Evolutionary conservation across 1,140 invertebrate species (phyloP).

Genomic region (Drosophila pectinifera): DNA sequence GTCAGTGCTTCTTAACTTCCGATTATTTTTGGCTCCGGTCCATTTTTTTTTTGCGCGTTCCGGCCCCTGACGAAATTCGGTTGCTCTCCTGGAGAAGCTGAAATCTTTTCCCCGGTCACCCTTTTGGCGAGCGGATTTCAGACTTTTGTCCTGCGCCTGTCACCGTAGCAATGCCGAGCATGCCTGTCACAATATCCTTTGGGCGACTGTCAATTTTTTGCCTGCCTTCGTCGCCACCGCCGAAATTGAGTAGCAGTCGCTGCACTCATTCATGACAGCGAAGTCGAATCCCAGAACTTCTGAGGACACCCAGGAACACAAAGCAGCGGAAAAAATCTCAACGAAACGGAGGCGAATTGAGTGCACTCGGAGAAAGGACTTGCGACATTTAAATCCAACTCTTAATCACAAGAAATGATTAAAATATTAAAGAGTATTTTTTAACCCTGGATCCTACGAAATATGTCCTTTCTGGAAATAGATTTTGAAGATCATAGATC

Average conservation of each 20-base stretch:
- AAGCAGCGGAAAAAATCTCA: constrained; percentile 26
- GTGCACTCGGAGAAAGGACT: constrained; percentile 12
- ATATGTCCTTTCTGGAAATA: too few species aligned
- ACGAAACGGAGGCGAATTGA: constrained; percentile 18
- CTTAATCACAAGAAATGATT: not conserved
- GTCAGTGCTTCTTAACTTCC: constrained; percentile 81
- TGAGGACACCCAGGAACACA: constrained; percentile 21
- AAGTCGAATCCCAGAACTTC: constrained; percentile 18
- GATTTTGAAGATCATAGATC: too few species aligned
- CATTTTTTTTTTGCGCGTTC: constrained; percentile 50
- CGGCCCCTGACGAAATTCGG: constrained; percentile 68
- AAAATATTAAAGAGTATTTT: not conserved
- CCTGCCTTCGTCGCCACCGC: constrained; percentile 8
- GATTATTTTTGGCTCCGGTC: constrained; percentile 77
- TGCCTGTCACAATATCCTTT: constrained; percentile 82
- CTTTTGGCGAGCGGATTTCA: constrained; percentile 43
- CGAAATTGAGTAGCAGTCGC: constrained; percentile 21
- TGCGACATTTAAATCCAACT: too few species aligned
- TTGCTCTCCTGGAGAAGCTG: constrained; percentile 45
- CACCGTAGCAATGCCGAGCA: constrained; percentile 62
- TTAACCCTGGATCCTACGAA: too few species aligned
- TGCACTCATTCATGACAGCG: constrained; percentile 72
- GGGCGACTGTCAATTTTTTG: constrained; percentile 74
- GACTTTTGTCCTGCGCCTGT: constrained; percentile 64
- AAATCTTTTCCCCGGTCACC: constrained; percentile 57